These are phyloP conservation scores for Hirtodrosophila trivittata DNA, from an alignment of 2,888 invertebrate species.

Conservation along the genomic window DNA sequence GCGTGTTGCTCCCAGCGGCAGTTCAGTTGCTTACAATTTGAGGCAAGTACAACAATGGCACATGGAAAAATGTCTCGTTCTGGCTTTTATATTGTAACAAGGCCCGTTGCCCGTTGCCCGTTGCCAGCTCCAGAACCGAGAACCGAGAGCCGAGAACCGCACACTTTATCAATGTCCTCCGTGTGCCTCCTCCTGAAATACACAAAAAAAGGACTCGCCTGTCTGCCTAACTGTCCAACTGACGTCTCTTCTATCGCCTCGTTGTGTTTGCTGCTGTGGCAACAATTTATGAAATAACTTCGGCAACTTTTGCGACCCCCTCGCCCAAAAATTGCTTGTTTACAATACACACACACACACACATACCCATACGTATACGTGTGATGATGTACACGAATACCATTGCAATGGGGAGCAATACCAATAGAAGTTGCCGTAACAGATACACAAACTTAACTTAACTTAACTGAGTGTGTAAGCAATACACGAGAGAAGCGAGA, in stretches of 20 bases:
- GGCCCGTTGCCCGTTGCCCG: too few relatives aligned
- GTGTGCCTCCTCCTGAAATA: background rate
- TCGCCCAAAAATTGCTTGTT: conserved; percentile 4
- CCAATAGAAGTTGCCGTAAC: conserved; percentile 69
- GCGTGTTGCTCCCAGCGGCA: conserved; percentile 61
- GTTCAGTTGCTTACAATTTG: conserved; percentile 60
- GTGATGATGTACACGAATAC: conserved; percentile 29
- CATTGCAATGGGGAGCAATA: conserved; percentile 56
- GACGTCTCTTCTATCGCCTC: conserved; percentile 27
- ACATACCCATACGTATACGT: conserved; percentile 9
- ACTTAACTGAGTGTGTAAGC: conserved; percentile 75
- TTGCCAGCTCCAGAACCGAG: conserved; percentile 37
- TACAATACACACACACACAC: conserved; percentile 4
- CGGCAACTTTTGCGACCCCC: conserved; percentile 47
- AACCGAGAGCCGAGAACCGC: too few relatives aligned
- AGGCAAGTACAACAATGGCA: conserved; percentile 53
- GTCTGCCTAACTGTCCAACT: conserved; percentile 47
- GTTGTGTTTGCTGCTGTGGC: conserved; percentile 69
- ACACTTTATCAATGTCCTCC: conserved; percentile 21
- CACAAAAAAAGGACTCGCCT: conserved; percentile 21
- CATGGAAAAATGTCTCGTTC: conserved; percentile 69
- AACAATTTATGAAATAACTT: conserved; percentile 79
- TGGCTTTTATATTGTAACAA: conserved; percentile 57
- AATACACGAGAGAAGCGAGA: conserved; percentile 56
- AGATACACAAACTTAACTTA: conserved; percentile 70